Conservation (phyloP, 2,113 vertebrate genomes). For the Callaeas wilsoni region DNA sequence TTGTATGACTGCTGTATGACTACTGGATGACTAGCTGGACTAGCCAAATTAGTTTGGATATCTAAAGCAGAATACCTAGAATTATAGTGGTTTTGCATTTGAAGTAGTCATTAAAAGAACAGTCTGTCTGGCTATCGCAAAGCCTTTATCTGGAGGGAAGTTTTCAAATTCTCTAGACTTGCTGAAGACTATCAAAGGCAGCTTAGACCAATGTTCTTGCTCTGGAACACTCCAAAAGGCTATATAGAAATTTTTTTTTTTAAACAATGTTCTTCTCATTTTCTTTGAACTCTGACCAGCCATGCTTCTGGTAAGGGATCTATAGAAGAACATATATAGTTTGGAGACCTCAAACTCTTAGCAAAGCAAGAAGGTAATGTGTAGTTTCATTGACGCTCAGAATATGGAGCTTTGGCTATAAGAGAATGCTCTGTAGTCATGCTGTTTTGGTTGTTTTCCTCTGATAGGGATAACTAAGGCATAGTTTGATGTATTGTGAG, state of each 20-base stretch:
- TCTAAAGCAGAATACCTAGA: background rate
- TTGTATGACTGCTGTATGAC: constrained; percentile 15
- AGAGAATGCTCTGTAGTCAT: background rate
- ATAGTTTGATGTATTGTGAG: background rate
- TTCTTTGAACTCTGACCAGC: background rate
- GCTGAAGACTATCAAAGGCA: background rate
- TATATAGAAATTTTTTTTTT: background rate
- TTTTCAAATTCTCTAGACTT: background rate
- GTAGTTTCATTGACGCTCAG: background rate
- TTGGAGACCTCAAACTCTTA: background rate
- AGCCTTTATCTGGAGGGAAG: background rate
- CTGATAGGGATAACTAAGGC: background rate
- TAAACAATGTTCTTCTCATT: background rate
- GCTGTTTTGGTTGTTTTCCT: background rate
- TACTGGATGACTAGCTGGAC: background rate
- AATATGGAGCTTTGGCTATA: background rate
- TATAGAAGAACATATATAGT: background rate
- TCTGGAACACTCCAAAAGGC: background rate
- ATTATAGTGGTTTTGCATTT: background rate
- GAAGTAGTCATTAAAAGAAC: background rate
- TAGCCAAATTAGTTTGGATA: background rate
- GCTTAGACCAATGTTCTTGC: background rate
- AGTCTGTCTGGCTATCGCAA: background rate
- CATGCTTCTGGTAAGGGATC: background rate
- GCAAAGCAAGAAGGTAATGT: background rate